Conservation (phyloP, 2,797 vertebrate genomes). For the Miichthys miiuy region DNA sequence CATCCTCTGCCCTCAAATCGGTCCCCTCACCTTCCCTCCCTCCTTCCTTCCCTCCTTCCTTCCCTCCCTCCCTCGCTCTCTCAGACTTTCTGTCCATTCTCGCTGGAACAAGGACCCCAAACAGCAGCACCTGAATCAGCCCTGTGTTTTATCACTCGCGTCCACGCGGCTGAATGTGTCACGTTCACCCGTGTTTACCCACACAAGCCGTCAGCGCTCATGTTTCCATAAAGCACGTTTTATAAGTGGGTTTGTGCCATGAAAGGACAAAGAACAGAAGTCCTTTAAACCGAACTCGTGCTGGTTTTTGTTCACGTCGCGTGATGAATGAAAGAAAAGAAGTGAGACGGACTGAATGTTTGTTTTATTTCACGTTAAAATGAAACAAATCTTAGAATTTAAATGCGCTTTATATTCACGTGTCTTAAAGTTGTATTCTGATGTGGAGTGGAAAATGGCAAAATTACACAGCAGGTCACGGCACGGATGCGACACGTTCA, state of each 20-base stretch:
- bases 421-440: too few species aligned
- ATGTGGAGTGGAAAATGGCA: too few species aligned
- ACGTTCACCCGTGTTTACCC: slow-evolving; percentile 60
- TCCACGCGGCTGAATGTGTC: slow-evolving; percentile 40
- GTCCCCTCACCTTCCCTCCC: slow-evolving; percentile 21
- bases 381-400: too few species aligned
- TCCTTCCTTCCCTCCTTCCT: not conserved
- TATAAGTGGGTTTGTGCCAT: slow-evolving; percentile 24
- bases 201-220: slow-evolving; percentile 30
- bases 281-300: slow-evolving; percentile 8
- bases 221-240: slow-evolving; percentile 40
- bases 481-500: too few species aligned
- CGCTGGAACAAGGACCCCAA: slow-evolving; percentile 67
- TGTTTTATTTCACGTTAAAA: too few species aligned
- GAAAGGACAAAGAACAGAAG: slow-evolving; percentile 59
- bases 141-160: slow-evolving; percentile 68
- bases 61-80: not conserved
- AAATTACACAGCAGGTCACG: too few species aligned
- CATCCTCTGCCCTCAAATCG: slow-evolving; percentile 8
- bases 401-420: too few species aligned
- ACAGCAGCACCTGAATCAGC: slow-evolving; percentile 76
- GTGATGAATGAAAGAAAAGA: not conserved
- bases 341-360: too few species aligned
- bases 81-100: slow-evolving; percentile 41
- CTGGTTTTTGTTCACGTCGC: not conserved